Evolutionary conservation across 35 echinoderm and acorn worm genomes (phyloP), one percentile per base, ranked within the genome.

Genomic region (Antedon bifida): DNA sequence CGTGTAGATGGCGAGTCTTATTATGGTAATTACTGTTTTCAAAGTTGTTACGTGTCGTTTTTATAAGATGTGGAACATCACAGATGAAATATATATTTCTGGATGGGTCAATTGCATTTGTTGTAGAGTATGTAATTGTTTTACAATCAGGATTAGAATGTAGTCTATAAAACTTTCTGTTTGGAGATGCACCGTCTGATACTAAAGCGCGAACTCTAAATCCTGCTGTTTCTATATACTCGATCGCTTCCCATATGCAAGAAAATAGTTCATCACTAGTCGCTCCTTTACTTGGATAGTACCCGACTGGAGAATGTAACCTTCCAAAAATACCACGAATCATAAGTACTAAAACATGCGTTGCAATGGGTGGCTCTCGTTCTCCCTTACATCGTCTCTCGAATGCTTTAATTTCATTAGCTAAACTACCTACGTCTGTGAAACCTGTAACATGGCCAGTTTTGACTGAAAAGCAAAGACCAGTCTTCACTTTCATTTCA

Each of bases 201-300:
- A 86, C 88, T 0, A 90, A 36, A 31, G 88, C 88, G n/a, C 83
- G 23, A 5, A 90, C 88, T 46, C 29, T 81, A 39, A 90, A 76
- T 0, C 84, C 84, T 0, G 56, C 84, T 0, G 45, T 51, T 76
- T 90, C 88, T 0, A 90, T 2, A 21, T 30, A 1, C 46, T 86
- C 74, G 30, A 78, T 55, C 5, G 56, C 73, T 31, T 86, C 34
- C 5, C 30, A 7, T 30, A 75, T 29, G 32, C 75, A 76, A 21
- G 75, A 23, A 28, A 75, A 76, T 0, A 85, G 74, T 12, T 85
- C 73, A 1, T 76, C 12, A 34, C 83, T 74, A 7, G 51, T 9
- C 5, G 83, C 83, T 5, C 26, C 76, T 0, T 8, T 17, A 36
- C 31, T 85, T 0, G 75, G 28, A 39, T 76, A 85, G 30, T 85